Base-by-base conservation (phyloP, 2,797 vertebrate species). In the Eulemur coronatus region DNA sequence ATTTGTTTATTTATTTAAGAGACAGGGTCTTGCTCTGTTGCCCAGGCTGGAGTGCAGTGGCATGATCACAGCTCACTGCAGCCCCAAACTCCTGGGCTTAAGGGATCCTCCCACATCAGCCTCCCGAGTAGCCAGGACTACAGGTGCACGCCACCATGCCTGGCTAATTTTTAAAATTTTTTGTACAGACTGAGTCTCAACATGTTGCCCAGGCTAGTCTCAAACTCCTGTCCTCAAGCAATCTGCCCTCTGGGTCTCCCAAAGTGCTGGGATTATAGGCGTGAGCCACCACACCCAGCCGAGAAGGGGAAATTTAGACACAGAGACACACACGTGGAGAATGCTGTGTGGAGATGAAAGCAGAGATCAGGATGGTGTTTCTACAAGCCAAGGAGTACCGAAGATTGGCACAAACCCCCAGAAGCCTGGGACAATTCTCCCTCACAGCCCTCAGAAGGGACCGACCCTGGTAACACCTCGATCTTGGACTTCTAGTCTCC, bases 341-440 rank as follows among this genome's bases (percentile, higher is more conserved):
- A 57, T 2, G 6, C 18, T 73, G 50, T 5, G 30, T 30, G 30
- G 9, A 38, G 46, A 38, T 7, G 1, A 75, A 91, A 30, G 43
- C 35, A 33, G 65, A 69, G 17, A 46, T 41, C 5, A 8, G 11
- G 59, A 24, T 38, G 33, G 30, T 10, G 4, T 30, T 55, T 48
- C 38, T 24, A n/a, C 2, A 81, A 76, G 50, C 10, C n/a, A 35
- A 41, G 4, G 28, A 17, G n/a, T 7, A 22, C 20, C 1, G 7
- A 14, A 50, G 7, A 26, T 41, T n/a, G 3, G 35, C 35, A 41
- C 20, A 33, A 91, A 33, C 14, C 24, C 4, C 38, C 38, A 15
- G 33, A 24, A 10, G 14, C 41, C 0, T 1, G 13, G 46, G 24
- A 4, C 33, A 28, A 17, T 17, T 14, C n/a, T 46, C 10, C 7